Evolutionary conservation across 2,113 vertebrate genomes (phyloP).

Genomic region (Monopterus albus): DNA sequence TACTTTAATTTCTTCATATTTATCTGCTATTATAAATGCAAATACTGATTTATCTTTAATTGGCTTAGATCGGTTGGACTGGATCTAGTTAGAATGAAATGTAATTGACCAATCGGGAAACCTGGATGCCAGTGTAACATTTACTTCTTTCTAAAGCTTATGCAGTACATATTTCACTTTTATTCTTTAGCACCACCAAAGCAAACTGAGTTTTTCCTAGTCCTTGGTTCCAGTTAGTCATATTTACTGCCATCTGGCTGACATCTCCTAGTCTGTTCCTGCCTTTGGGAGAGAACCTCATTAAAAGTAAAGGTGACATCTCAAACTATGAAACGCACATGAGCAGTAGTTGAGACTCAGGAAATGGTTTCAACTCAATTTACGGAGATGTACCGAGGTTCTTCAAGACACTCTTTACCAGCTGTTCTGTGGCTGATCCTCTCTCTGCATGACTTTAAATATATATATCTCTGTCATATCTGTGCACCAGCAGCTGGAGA

Average conservation of each 20-base stretch:
- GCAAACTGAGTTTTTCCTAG: neutral
- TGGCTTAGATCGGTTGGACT: no score
- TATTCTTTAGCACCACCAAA: neutral
- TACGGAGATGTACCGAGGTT: neutral
- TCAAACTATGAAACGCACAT: conserved; percentile 18
- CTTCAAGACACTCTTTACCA: conserved; percentile 12
- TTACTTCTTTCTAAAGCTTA: neutral
- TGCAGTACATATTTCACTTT: neutral
- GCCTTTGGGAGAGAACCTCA: conserved; percentile 18
- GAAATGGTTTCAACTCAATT: conserved; percentile 3
- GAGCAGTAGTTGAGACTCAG: neutral
- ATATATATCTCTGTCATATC: no score
- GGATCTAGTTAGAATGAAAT: no score
- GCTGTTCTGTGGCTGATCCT: conserved; percentile 5
- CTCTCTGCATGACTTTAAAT: no score
- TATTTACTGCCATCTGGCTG: conserved; percentile 3
- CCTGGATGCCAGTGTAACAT: no score
- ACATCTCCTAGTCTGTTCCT: neutral
- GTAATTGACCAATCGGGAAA: no score
- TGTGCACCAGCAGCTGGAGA: neutral
- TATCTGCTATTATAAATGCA: no score
- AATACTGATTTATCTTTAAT: no score
- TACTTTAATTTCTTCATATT: no score
- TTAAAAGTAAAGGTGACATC: conserved; percentile 29
- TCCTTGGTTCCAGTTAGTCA: no score